These are phyloP conservation scores for Mus spicilegus DNA, from an alignment of 2,113 vertebrate genomes.

Conservation along the genomic window DNA sequence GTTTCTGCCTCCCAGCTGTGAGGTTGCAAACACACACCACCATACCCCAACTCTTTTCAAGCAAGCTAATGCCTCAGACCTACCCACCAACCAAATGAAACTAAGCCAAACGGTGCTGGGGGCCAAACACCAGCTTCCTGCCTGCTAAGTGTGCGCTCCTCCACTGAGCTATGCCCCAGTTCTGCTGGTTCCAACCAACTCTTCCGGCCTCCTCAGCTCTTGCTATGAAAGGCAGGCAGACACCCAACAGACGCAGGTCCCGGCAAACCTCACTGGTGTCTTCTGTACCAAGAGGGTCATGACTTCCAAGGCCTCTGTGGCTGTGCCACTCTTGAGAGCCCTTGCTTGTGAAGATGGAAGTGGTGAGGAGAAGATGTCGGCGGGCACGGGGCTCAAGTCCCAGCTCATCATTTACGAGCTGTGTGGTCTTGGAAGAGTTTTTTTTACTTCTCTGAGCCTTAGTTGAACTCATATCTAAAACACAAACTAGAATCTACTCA, in stretches of 20 bases:
- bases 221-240: not conserved
- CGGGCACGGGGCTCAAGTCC: not conserved
- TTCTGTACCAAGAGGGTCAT: not conserved
- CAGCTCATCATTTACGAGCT: not conserved
- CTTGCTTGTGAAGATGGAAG: not conserved
- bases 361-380: not conserved
- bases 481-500: not conserved
- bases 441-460: not conserved
- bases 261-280: not conserved
- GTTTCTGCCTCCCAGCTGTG: not conserved
- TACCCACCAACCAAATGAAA: not conserved
- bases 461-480: not conserved
- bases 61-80: not conserved
- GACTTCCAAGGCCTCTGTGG: not conserved
- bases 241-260: not conserved
- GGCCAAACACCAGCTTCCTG: not conserved
- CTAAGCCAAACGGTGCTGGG: not conserved
- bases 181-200: not conserved
- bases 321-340: not conserved
- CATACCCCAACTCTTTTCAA: not conserved
- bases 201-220: no score
- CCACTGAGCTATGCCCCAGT: not conserved
- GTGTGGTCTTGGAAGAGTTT: not conserved
- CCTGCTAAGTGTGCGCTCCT: no score
- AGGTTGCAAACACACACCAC: not conserved